A percentile compares a stretch with the other conserved stretches of the same genome.
phyloP scores from a whole-genome alignment of 2,113 vertebrate genomes.

The Pterocles burchelli region DNA sequence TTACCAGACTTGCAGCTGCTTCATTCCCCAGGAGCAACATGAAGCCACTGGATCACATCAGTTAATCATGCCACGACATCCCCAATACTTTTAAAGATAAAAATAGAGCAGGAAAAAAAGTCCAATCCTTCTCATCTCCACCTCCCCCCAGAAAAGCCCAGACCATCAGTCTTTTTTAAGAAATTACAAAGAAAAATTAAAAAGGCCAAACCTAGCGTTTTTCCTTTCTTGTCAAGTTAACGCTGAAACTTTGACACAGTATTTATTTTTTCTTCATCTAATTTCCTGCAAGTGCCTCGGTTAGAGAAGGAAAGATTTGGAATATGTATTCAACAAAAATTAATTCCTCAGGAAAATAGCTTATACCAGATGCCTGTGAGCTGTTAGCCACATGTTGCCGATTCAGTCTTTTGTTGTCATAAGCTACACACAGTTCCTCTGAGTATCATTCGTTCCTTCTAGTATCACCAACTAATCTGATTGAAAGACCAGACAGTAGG shows the following conservation, averaged over 20 bases:
- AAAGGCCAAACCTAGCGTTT: not conserved
- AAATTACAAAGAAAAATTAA: not conserved
- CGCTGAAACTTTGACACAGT: not conserved
- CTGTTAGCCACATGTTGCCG: constrained; percentile 11
- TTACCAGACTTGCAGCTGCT: not conserved
- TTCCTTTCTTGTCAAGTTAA: not conserved
- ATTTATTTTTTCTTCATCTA: constrained; percentile 15
- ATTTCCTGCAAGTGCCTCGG: not conserved
- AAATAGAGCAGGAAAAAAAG: not conserved
- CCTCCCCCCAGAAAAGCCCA: not conserved
- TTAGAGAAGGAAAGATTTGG: not conserved
- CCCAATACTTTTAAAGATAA: not conserved
- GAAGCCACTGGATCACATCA: not conserved
- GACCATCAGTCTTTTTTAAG: not conserved
- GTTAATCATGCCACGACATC: not conserved
- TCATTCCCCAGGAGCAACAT: not conserved
- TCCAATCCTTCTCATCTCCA: not conserved
- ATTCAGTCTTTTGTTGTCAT: constrained; percentile 17
- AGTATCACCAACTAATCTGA: not conserved
- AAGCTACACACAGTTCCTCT: not conserved
- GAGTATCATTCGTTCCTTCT: not conserved
- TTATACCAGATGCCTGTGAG: constrained; percentile 1
- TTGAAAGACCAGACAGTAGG: constrained; percentile 33
- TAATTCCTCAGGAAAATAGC: not conserved
- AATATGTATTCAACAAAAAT: not conserved